A percentile compares a stretch with the other conserved stretches of the same genome.
Conservation (phyloP, 2,888 invertebrate genomes). For the Protula sp. region DNA sequence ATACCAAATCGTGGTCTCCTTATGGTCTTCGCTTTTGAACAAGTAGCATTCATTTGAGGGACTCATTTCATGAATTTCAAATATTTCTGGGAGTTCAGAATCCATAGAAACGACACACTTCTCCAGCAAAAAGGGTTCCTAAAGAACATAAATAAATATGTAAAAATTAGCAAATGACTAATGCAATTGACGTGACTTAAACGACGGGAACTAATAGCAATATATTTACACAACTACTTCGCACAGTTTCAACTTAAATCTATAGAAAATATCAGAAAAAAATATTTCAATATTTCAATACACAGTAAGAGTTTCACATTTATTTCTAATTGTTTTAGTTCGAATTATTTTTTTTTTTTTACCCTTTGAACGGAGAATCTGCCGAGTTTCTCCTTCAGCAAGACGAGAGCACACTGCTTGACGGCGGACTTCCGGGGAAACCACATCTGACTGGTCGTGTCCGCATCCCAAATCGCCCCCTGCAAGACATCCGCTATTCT, state of each 20-base stretch:
- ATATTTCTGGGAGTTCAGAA: conserved; percentile 86
- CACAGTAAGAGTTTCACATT: too few relatives aligned
- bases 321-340: too few relatives aligned
- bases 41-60: not conserved
- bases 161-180: too few relatives aligned
- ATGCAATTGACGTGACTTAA: too few relatives aligned
- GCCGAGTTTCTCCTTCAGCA: conserved; percentile 85
- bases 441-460: not conserved
- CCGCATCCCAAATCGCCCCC: too few relatives aligned
- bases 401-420: conserved; percentile 78
- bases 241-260: too few relatives aligned
- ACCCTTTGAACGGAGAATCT: conserved; percentile 75
- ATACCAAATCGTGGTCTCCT: conserved; percentile 83
- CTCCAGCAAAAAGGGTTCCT: conserved; percentile 84
- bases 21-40: conserved; percentile 80
- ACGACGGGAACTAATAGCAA: too few relatives aligned
- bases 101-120: conserved; percentile 86
- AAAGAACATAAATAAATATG: conserved; percentile 26
- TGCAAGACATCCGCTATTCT: too few relatives aligned
- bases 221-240: too few relatives aligned
- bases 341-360: conserved; percentile 19
- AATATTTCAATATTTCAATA: not conserved
- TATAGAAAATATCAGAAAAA: not conserved
- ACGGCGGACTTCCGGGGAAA: conserved; percentile 59
- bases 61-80: conserved; percentile 88